Evolutionary conservation across 2,113 vertebrate genomes (phyloP).

Genomic region (Trogon melanurus): DNA sequence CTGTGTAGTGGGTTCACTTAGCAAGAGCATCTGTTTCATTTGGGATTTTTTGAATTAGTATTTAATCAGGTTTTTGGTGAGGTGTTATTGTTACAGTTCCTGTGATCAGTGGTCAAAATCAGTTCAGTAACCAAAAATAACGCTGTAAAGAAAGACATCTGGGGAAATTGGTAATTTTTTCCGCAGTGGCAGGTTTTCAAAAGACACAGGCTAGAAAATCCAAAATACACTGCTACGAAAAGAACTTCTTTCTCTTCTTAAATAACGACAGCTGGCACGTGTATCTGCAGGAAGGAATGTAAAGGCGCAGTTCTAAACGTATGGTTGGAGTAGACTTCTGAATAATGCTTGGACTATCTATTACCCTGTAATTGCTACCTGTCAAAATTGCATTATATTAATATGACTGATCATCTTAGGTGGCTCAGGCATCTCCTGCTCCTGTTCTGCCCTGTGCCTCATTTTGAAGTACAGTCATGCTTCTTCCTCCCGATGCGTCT

Average conservation of each 20-base stretch:
- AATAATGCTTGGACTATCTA: neutral
- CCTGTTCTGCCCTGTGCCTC: neutral
- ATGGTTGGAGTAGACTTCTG: neutral
- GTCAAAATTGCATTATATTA: conserved; percentile 3
- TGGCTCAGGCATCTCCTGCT: neutral
- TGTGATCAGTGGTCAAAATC: neutral
- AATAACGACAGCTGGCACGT: neutral
- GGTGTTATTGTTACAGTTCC: neutral
- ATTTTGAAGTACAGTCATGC: neutral
- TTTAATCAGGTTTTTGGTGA: neutral
- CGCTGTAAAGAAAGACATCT: neutral
- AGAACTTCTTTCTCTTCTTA: neutral
- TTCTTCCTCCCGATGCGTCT: conserved; percentile 1
- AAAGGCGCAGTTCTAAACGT: neutral
- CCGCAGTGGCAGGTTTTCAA: neutral
- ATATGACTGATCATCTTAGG: neutral
- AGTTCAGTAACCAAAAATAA: neutral
- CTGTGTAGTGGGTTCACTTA: neutral
- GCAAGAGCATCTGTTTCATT: neutral
- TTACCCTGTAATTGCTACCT: conserved; percentile 37
- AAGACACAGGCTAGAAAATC: neutral
- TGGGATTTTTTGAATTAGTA: neutral
- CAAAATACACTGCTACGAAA: neutral
- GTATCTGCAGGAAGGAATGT: neutral
- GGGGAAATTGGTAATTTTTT: neutral